Percentiles rank a stretch among this genome's conserved stretches.
Evolutionary conservation across 1,140 invertebrate species (phyloP).

Genomic region (Drosophila kanapiae): DNA sequence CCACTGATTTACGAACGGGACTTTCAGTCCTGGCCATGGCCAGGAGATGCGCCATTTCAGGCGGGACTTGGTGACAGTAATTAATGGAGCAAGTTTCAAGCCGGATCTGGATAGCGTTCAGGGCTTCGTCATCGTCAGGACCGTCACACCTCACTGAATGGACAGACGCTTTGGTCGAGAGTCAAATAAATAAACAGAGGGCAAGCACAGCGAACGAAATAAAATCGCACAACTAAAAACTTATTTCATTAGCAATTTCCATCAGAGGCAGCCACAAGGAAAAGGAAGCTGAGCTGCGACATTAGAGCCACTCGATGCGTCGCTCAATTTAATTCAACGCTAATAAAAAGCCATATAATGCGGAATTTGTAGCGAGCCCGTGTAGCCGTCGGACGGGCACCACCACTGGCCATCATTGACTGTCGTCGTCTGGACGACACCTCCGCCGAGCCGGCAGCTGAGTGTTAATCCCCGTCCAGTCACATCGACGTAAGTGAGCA

Average conservation of each 20-base stretch:
- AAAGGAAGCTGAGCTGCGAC: constrained; percentile 5
- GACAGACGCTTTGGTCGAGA: constrained; percentile 2
- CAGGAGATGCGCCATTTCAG: constrained; percentile 14
- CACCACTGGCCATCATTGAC: constrained; percentile 56
- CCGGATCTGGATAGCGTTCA: constrained; percentile 34
- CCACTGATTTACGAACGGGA: constrained; percentile 48
- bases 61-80: constrained; percentile 49
- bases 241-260: constrained; percentile 82
- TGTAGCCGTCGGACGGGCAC: constrained; percentile 43
- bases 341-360: constrained; percentile 75
- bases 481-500: constrained; percentile 28
- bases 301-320: constrained; percentile 47
- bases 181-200: constrained; percentile 62
- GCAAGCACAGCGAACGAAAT: constrained; percentile 50
- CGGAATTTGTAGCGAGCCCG: constrained; percentile 61
- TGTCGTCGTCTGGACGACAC: constrained; percentile 44
- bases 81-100: constrained; percentile 54
- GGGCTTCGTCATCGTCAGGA: constrained; percentile 49
- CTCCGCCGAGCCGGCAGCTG: constrained; percentile 55
- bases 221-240: constrained; percentile 74
- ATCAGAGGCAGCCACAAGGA: constrained; percentile 62
- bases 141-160: constrained; percentile 48
- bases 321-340: constrained; percentile 80
- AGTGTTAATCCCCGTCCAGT: constrained; percentile 62
- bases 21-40: background rate